phyloP scores from a whole-genome alignment of 2,888 invertebrate genomes.

The Hesperia comma region DNA sequence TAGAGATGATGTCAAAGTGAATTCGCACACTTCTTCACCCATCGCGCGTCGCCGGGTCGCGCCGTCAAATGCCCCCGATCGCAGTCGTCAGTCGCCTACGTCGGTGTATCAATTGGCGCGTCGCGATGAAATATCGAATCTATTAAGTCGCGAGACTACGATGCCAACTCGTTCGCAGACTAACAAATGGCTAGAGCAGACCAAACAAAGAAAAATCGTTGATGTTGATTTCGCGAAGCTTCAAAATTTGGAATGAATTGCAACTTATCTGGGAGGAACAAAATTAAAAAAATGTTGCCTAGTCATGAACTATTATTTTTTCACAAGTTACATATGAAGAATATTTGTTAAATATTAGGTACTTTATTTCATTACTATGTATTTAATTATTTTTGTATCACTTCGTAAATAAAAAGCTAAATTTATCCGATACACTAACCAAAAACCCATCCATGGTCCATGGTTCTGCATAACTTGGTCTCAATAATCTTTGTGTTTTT shows the following conservation, averaged over 20 bases:
- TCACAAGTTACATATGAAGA: no score
- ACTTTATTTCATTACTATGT: no score
- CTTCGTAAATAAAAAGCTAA: no score
- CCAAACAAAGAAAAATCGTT: not conserved
- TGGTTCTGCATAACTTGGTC: not conserved
- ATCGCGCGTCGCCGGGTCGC: conserved; percentile 42
- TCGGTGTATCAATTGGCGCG: conserved; percentile 65
- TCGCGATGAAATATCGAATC: conserved; percentile 80
- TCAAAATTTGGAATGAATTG: no score
- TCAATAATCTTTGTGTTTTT: not conserved
- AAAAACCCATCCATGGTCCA: no score
- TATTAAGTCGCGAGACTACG: conserved; percentile 80
- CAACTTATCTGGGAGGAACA: no score
- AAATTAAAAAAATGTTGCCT: no score
- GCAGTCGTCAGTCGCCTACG: conserved; percentile 43
- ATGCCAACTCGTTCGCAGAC: conserved; percentile 58
- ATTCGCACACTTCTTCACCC: conserved; percentile 11
- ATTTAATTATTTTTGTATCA: no score
- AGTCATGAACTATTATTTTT: no score
- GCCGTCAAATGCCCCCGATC: conserved; percentile 64
- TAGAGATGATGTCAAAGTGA: not conserved
- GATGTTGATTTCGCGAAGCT: no score
- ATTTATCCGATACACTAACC: no score
- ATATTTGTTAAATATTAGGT: no score
- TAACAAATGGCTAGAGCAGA: not conserved